Evolutionary conservation across 2,888 invertebrate species (phyloP).

Genomic region (Pseudolycoriella hygida): DNA sequence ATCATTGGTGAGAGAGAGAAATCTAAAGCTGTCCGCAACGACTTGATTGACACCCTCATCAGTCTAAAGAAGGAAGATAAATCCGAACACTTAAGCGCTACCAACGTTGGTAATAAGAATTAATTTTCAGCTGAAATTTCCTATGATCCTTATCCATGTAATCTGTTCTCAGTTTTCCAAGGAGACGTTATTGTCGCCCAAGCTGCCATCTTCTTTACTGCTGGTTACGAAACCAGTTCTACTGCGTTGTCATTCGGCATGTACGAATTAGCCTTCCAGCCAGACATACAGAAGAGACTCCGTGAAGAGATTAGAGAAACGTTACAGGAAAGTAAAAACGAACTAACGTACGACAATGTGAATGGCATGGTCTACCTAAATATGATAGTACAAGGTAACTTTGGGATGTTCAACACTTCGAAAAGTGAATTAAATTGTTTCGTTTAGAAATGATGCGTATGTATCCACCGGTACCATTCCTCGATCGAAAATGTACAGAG

Average conservation of each 20-base stretch:
- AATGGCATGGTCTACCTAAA: constrained; percentile 29
- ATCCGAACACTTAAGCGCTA: too few relatives aligned
- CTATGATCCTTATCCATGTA: too few relatives aligned
- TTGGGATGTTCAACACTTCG: neutral
- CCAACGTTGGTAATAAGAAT: too few relatives aligned
- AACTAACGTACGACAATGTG: constrained; percentile 25
- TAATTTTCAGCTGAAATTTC: too few relatives aligned
- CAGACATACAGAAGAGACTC: constrained; percentile 26
- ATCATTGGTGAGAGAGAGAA: constrained; percentile 27
- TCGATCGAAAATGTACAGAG: constrained; percentile 23
- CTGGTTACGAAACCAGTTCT: constrained; percentile 27
- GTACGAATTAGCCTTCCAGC: constrained; percentile 26
- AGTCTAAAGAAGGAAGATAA: constrained; percentile 22
- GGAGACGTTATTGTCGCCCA: constrained; percentile 23
- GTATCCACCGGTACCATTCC: constrained; percentile 25
- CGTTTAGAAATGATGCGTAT: constrained; percentile 22
- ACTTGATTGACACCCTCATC: constrained; percentile 32
- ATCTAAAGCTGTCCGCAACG: constrained; percentile 23
- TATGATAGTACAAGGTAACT: constrained; percentile 18
- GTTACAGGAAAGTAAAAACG: constrained; percentile 19
- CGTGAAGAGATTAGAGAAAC: constrained; percentile 27
- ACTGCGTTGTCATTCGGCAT: constrained; percentile 29
- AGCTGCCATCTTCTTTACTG: constrained; percentile 23
- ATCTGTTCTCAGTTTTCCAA: constrained; percentile 12
- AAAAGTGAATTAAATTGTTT: too few relatives aligned